Evolutionary conservation across 1,140 invertebrate species (phyloP), one percentile per base, ranked within the genome.

Genomic region (Chymomyza costata): DNA sequence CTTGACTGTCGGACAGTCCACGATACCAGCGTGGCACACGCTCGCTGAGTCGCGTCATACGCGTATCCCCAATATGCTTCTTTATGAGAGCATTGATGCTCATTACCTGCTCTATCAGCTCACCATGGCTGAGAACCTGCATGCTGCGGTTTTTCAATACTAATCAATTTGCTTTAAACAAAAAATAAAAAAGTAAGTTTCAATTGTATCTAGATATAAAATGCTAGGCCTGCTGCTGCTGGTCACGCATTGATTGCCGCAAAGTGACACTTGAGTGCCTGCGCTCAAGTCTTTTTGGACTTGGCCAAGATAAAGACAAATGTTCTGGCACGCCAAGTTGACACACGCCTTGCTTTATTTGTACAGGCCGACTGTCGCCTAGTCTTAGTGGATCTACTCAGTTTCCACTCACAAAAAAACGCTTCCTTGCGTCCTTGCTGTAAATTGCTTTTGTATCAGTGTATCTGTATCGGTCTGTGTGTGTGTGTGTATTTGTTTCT

Each of bases 11-110:
- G 0, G 81, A 68, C 1, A 83, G 28, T 2, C 50, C 60, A 1
- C 67, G 66, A 47, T 59, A 83, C 81, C 81, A 83, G 17, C 8
- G 11, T 5, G 60, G 60, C 21, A 52, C n/a, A 38, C 41, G 14
- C 18, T 7, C 13, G 41, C n/a, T 32, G 16, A 15, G 14, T 17
- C 38, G 1, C 1, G 5, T 2, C 2, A 39, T 6, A n/a, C n/a
- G n/a, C n/a, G n/a, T 1, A 31, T 16, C 13, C 14, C 47, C 38
- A 2, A 60, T 17, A 2, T 25, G 32, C 3, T 45, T 1, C 1
- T 21, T 10, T 0, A 64, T 50, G 1, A 48, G 28, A 1, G 13
- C 16, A 30, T 19, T 30, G 3, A 55, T 16, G 7, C 39, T 16
- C 5, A 11, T 2, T 14, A 13, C 13, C 0, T 46, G 46, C n/a